A percentile compares a stretch with the other conserved stretches of the same genome.
These are phyloP conservation scores for Hyposmocoma kahamanoa DNA, from an alignment of 1,140 invertebrate genomes.

Conservation along the genomic window DNA sequence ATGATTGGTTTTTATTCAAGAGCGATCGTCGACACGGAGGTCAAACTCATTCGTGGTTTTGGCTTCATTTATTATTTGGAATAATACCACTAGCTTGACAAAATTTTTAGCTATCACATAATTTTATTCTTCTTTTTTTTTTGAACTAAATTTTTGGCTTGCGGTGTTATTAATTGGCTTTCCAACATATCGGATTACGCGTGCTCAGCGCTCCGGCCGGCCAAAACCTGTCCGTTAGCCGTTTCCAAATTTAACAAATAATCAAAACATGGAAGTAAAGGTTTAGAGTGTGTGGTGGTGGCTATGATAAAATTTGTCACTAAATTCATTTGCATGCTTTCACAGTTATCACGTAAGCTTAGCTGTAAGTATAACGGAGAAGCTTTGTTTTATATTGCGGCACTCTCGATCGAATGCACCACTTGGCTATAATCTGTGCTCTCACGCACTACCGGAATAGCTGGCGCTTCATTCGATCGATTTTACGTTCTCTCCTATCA, in stretches of 20 bases:
- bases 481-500: constrained; percentile 21
- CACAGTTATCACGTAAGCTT: constrained; percentile 62
- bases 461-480: constrained; percentile 20
- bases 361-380: constrained; percentile 47
- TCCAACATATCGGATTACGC: constrained; percentile 23
- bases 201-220: constrained; percentile 22
- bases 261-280: constrained; percentile 62
- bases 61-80: constrained; percentile 65
- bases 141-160: constrained; percentile 67
- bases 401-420: constrained; percentile 21
- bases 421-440: too few species aligned
- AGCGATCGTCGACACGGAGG: constrained; percentile 24
- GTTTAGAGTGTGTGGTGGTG: constrained; percentile 73
- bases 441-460: too few species aligned
- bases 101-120: constrained; percentile 66
- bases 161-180: constrained; percentile 72
- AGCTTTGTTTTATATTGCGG: constrained; percentile 47
- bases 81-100: constrained; percentile 70
- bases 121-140: constrained; percentile 64
- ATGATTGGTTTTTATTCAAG: too few species aligned
- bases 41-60: constrained; percentile 67
- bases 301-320: constrained; percentile 53
- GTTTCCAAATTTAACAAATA: constrained; percentile 67
- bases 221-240: constrained; percentile 39
- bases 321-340: constrained; percentile 66